Base-by-base conservation (phyloP, 2,797 vertebrate species). In the Sparidentex hasta region DNA sequence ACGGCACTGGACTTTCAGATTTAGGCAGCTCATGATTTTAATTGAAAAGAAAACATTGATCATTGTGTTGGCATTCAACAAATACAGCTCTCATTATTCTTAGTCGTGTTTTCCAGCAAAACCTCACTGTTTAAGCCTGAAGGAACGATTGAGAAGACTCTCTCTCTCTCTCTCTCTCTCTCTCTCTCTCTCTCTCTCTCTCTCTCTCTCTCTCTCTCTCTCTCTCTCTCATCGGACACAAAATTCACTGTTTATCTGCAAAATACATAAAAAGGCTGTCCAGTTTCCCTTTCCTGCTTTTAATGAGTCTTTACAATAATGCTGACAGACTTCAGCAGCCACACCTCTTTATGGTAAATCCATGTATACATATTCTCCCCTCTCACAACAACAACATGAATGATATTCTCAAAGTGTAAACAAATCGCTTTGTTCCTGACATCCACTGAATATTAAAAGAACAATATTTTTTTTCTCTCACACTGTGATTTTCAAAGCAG, bases 391-490 rank as follows among this genome's bases (percentile, higher is more conserved):
- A 29, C 25, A 27, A 4, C 27, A 50, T 67, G 21, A 66, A 62
- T 44, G 33, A 71, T 78, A 48, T 63, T 74, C 29, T 81, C 27
- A 38, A 43, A 62, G 52, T 68, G 14, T 47, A 48, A 25, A 13
- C 58, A 23, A 52, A 56, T 74, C 65, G 58, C 62, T 78, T 56
- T 56, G 46, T 47, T 62, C n/a, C 48, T 65, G 76, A 50, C 57
- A 51, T 76, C 48, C 21, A 50, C 44, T 83, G 75, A 85, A 83
- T 78, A 81, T 75, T 74, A 78, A 83, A 63, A 73, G 25, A 54
- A 54, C 18, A 47, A 63, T 23, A 27, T 46, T 33, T 33, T 33
- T 54, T 75, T 87, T 66, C 65, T 80, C 68, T 38, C 33, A 54
- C 71, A 65, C 68, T 50, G 38, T 5, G 16, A 47, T 71, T 68